Base-by-base conservation (phyloP, 2,797 vertebrate species). In the Leucoraja ocellata region DNA sequence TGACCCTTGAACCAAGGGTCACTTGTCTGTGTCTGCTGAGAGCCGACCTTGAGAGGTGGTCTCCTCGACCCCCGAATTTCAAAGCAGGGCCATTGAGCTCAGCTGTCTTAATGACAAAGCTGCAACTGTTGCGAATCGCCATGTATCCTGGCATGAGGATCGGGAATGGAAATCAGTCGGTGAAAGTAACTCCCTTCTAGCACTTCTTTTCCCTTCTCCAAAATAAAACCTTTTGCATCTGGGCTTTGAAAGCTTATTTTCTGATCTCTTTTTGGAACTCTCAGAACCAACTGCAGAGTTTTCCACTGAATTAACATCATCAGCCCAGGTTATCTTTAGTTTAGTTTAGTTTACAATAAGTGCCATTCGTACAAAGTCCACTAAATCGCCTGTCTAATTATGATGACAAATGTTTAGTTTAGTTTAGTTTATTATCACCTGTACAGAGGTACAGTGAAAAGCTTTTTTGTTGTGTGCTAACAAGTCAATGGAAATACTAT, bases 41-140 rank as follows among this genome's bases (percentile, higher is more conserved):
- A 88, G 84, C 84, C n/a, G 61, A 28, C 58, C 14, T 14, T 32
- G 84, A 28, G 36, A n/a, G 61, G 65, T 65, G 61, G 84, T 88
- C 61, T 68, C 84, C 10, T 25, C 32, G 84, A 68, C 68, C 61
- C 36, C 32, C 36, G 84, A 88, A 88, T 88, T 68, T 88, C 63
- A 36, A 68, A 88, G 7, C 61, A 65, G n/a, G n/a, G 18, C 84
- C n/a, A 36, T 68, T 88, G 84, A 68, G n/a, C 61, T 88, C 16
- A 65, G 65, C 84, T 88, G 63, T 68, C 84, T 63, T 36, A 88
- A 88, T 88, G 84, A 88, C 84, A 88, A 88, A 68, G 84, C 84
- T 32, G 16, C 61, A 68, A 88, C 84, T 88, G 61, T 68, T 88
- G 2, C 8, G 84, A 65, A 68, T 88, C 32, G 21, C 61, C 8